Percentiles rank a stretch among this genome's conserved stretches.
phyloP scores from a whole-genome alignment of 2,797 vertebrate genomes.

The Pseudomugil gertrudae region DNA sequence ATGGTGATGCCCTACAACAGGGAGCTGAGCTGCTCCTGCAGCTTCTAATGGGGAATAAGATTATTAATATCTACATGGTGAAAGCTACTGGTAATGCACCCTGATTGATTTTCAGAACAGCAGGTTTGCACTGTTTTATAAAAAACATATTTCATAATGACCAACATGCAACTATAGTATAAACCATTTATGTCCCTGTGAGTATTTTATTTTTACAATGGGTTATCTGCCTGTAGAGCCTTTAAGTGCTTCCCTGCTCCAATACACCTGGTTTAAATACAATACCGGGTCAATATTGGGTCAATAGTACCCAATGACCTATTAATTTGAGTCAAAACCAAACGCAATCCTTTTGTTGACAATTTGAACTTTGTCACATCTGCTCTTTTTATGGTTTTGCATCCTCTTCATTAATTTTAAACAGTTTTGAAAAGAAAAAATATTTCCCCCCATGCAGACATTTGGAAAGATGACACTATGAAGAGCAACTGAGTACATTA shows the following conservation, averaged over 20 bases:
- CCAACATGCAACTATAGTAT: not conserved
- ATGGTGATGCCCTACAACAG: slow-evolving; percentile 21
- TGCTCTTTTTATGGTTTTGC: not conserved
- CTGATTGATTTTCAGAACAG: not conserved
- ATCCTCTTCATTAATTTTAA: not conserved
- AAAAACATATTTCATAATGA: not conserved
- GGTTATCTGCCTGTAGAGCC: not conserved
- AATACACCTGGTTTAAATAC: not conserved
- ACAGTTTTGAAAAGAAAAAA: not conserved
- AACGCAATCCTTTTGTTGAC: not conserved
- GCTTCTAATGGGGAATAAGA: slow-evolving; percentile 18
- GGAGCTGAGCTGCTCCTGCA: slow-evolving; percentile 4
- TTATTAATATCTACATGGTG: slow-evolving; percentile 6
- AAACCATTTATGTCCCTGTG: not conserved
- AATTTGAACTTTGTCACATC: not conserved
- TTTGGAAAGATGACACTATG: not conserved
- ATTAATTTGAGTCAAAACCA: not conserved
- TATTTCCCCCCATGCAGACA: not conserved
- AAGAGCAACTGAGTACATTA: not conserved
- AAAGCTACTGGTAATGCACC: not conserved
- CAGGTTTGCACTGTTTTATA: slow-evolving; percentile 4
- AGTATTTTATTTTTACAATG: not conserved
- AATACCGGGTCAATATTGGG: not conserved
- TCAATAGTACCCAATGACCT: not conserved
- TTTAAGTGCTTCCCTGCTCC: not conserved